Percentiles rank a stretch among this genome's conserved stretches.
phyloP scores from a whole-genome alignment of 2,888 invertebrate species.

The Dichetophora obliterata region DNA sequence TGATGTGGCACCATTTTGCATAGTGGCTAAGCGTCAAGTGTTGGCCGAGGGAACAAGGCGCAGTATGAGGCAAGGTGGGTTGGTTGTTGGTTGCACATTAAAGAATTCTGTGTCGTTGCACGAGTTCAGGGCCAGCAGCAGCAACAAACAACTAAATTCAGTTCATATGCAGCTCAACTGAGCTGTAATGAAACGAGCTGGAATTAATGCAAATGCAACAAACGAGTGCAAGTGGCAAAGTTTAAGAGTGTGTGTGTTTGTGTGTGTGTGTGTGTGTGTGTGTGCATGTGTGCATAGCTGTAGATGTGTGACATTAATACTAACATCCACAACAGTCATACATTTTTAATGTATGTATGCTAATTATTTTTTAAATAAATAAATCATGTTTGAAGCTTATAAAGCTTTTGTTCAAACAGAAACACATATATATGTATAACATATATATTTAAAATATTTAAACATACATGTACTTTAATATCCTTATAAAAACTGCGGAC shows the following conservation, averaged over 20 bases:
- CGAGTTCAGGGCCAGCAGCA: constrained; percentile 49
- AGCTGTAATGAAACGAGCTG: neutral
- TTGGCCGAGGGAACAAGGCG: neutral
- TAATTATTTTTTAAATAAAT: too few species aligned
- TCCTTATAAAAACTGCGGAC: too few species aligned
- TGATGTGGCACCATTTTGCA: neutral
- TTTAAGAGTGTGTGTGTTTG: neutral
- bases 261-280: neutral
- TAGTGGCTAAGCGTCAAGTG: neutral
- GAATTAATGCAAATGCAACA: neutral
- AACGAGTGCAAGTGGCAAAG: neutral
- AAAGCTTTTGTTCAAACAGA: too few species aligned
- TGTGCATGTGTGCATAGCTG: too few species aligned
- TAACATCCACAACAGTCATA: too few species aligned
- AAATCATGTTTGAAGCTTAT: too few species aligned
- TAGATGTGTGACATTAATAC: too few species aligned
- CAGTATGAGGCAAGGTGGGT: neutral
- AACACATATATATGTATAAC: too few species aligned
- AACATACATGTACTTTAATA: too few species aligned
- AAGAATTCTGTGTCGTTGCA: constrained; percentile 48
- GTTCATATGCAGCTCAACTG: neutral
- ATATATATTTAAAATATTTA: too few species aligned
- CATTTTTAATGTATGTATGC: too few species aligned
- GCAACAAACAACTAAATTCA: neutral
- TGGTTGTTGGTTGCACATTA: constrained; percentile 2